These are phyloP conservation scores for Palythoa grandis DNA, from an alignment of 92 coral and sea anemone species.

Conservation along the genomic window DNA sequence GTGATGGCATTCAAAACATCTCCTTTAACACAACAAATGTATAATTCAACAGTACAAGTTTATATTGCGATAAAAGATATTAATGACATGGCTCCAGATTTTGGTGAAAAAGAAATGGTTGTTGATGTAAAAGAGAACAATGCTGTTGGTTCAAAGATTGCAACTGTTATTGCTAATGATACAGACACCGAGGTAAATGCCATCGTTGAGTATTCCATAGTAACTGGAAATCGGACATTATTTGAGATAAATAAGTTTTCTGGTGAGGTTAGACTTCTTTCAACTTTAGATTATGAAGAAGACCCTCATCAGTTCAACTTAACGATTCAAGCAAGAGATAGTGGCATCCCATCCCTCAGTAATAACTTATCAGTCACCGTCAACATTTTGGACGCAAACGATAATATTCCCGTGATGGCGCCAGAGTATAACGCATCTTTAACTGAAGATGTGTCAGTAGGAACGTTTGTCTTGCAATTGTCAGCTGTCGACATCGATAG, in stretches of 20 bases:
- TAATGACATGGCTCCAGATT: conserved; percentile 52
- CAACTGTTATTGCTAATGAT: conserved; percentile 51
- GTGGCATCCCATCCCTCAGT: conserved; percentile 55
- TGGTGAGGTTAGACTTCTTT: conserved; percentile 45
- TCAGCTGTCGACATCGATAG: conserved; percentile 57
- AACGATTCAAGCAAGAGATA: conserved; percentile 59
- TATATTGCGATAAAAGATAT: conserved; percentile 47
- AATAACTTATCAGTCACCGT: conserved; percentile 45
- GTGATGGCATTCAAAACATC: conserved; percentile 50
- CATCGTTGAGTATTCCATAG: conserved; percentile 36
- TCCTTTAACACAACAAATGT: conserved; percentile 48
- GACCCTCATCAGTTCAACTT: conserved; percentile 57
- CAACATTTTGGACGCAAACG: conserved; percentile 60
- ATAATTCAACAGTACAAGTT: conserved; percentile 30
- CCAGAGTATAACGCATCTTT: conserved; percentile 28
- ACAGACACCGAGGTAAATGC: conserved; percentile 51
- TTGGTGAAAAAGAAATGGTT: conserved; percentile 40
- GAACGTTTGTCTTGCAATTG: conserved; percentile 41
- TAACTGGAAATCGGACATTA: conserved; percentile 50
- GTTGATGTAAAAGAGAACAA: conserved; percentile 49
- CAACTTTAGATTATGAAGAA: conserved; percentile 50
- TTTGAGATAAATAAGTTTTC: conserved; percentile 43
- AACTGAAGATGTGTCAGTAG: conserved; percentile 41
- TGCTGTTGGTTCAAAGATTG: conserved; percentile 26
- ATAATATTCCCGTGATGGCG: conserved; percentile 50